Evolutionary conservation across 2,888 invertebrate genomes (phyloP).

Genomic region (Aphodius sticticus): DNA sequence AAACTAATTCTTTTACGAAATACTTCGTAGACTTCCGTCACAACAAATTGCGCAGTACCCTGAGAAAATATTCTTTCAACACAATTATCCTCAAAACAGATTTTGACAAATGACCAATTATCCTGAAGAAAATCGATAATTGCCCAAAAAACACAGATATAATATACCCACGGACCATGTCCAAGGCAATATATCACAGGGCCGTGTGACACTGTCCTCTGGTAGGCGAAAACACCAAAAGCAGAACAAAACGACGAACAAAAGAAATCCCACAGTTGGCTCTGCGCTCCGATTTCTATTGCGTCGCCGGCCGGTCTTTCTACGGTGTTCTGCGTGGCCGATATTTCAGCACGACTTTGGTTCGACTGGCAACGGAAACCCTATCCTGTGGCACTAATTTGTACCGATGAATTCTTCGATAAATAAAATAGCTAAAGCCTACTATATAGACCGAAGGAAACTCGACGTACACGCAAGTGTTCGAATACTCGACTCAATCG

Average conservation of each 20-base stretch:
- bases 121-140: background rate
- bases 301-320: background rate
- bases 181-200: background rate
- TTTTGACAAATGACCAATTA: background rate
- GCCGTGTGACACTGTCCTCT: background rate
- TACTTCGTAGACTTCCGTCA: background rate
- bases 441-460: background rate
- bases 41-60: background rate
- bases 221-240: no score
- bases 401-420: background rate
- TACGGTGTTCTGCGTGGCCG: background rate
- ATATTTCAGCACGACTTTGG: background rate
- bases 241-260: background rate
- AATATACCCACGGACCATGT: background rate
- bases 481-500: background rate
- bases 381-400: background rate
- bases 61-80: background rate
- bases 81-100: background rate
- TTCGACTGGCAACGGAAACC: background rate
- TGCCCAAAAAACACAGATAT: background rate
- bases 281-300: background rate
- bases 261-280: background rate
- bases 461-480: background rate
- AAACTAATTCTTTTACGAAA: background rate
- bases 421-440: background rate